These are phyloP conservation scores for Jordanella pulchra DNA, from an alignment of 2,797 vertebrate genomes.

Conservation along the genomic window DNA sequence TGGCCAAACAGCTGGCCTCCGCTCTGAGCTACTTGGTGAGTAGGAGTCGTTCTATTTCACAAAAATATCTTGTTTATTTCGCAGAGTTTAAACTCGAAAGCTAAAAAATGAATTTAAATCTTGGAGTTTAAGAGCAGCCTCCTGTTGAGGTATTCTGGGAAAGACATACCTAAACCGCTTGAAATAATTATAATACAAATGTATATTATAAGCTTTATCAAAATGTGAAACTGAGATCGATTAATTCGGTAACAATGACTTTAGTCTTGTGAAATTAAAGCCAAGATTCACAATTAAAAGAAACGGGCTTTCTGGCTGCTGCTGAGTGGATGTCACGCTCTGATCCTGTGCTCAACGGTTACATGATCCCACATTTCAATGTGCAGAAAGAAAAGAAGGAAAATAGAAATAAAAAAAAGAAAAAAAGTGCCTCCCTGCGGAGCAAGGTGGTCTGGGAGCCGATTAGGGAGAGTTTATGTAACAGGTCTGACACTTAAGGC, in stretches of 20 bases:
- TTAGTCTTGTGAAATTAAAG: background rate
- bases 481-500: no score
- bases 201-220: background rate
- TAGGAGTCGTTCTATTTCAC: background rate
- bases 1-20: constrained; percentile 95
- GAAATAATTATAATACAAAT: background rate
- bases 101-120: background rate
- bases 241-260: background rate
- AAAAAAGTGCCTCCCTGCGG: background rate
- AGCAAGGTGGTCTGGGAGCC: background rate
- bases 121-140: background rate
- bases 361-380: background rate
- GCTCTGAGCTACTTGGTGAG: constrained; percentile 96
- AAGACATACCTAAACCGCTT: background rate
- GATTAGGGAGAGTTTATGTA: background rate
- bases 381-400: background rate
- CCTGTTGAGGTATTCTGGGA: background rate
- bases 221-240: background rate
- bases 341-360: background rate
- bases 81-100: background rate
- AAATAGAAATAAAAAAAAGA: background rate
- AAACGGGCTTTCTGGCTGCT: background rate
- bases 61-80: background rate
- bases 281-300: background rate
- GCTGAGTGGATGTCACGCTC: background rate